Evolutionary conservation across 37 sponge, comb jelly and placozoan genomes (phyloP), one percentile per base, ranked within the genome.

Genomic region (Cladorhizidae sp.): DNA sequence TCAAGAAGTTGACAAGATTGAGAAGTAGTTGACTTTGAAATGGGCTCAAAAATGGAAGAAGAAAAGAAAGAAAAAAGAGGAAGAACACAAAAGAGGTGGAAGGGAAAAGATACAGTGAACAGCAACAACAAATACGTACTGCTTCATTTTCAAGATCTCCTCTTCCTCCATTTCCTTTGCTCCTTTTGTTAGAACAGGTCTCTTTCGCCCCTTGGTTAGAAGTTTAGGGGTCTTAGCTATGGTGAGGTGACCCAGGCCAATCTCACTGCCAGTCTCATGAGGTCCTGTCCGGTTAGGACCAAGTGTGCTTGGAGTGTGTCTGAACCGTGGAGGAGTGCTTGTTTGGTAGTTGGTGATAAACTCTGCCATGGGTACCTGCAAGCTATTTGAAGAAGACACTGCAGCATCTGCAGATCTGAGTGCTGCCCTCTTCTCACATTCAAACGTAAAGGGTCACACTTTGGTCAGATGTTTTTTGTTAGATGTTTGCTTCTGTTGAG

Each of bases 391-490:
- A 21, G 33, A 43, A 25, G 1, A 31, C 2, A 12, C 38, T 1
- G 36, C 36, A 15, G 52, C 26, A 17, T 32, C 57, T 28, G 55
- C 45, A 9, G 87, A 86, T 23, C 62, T 79, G 65, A 40, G 64
- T 7, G 18, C 64, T 28, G 39, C 7, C 57, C 78, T 57, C 22
- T 42, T 22, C 21, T 61, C 78, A 3, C 57, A 78, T 3, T 68
- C 75, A 40, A 92, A 88, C 6, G 83, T 87, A 57, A 92, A 92
- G 1, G 93, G 93, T 55, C 88, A 88, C 33, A 65, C 52, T 21
- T 77, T 84, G 21, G 75, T 88, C 22, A 12, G 49, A 45, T 45
- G 9, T 9, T 45, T 45, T 45, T 5, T 45, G 49, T 12, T 9
- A 45, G 49, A 45, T 45, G 49, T n/a, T n/a, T n/a, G n/a, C n/a